phyloP scores from a whole-genome alignment of 2,797 vertebrate genomes.

The Rhinichthys osculus region DNA sequence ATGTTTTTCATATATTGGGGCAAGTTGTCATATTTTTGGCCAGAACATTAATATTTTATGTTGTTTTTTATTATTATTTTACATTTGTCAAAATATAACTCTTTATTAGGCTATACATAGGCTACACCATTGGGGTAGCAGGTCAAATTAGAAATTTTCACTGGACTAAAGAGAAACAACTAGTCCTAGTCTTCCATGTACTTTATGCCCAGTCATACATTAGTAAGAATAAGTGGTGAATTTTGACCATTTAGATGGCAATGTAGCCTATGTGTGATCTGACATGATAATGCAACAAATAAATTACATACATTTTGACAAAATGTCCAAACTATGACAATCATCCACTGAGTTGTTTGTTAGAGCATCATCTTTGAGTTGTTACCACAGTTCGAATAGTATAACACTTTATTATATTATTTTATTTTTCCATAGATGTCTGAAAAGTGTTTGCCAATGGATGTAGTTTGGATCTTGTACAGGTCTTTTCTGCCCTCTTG shows the following conservation, averaged over 20 bases:
- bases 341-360: not conserved
- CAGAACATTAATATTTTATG: not conserved
- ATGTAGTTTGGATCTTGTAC: not conserved
- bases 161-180: not conserved
- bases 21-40: not conserved
- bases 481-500: not conserved
- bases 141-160: not conserved
- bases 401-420: not conserved
- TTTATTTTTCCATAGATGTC: not conserved
- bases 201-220: not conserved
- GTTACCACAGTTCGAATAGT: not conserved
- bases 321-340: not conserved
- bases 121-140: not conserved
- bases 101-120: not conserved
- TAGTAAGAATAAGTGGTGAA: not conserved
- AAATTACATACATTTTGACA: not conserved
- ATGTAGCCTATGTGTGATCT: not conserved
- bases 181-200: not conserved
- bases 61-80: not conserved
- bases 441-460: not conserved
- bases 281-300: not conserved
- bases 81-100: not conserved
- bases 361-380: not conserved
- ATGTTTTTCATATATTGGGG: not conserved
- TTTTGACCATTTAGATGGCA: not conserved